Conservation (phyloP, 2,888 invertebrate species). For the Eurois occulta region DNA sequence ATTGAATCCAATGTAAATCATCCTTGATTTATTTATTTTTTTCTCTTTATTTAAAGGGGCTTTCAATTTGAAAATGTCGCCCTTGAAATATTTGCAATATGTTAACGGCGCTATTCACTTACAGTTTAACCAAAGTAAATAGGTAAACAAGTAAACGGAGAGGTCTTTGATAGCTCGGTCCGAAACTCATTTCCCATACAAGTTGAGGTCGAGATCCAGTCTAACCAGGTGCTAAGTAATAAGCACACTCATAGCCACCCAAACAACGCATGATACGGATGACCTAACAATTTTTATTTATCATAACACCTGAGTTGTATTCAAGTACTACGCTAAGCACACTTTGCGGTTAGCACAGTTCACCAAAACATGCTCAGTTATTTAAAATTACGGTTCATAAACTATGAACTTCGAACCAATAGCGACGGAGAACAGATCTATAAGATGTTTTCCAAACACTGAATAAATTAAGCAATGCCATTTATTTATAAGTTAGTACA, state of each 20-base stretch:
- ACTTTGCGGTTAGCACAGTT: slow-evolving; percentile 62
- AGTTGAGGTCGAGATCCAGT: slow-evolving; percentile 22
- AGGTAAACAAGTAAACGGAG: not conserved
- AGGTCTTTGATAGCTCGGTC: not conserved
- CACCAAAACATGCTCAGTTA: slow-evolving; percentile 59
- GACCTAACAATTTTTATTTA: slow-evolving; percentile 53
- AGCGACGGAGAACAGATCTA: not conserved
- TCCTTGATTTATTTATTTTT: no score
- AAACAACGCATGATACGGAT: slow-evolving; percentile 55
- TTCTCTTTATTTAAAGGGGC: no score
- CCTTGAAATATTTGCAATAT: slow-evolving; percentile 33
- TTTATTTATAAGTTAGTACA: not conserved
- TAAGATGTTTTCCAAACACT: not conserved
- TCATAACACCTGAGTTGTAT: slow-evolving; percentile 47
- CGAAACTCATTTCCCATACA: not conserved
- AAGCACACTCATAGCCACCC: slow-evolving; percentile 31
- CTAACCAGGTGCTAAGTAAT: slow-evolving; percentile 28
- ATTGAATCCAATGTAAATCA: slow-evolving; percentile 30
- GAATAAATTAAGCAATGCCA: not conserved
- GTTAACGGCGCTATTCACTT: slow-evolving; percentile 2
- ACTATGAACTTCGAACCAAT: slow-evolving; percentile 27
- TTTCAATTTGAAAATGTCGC: no score
- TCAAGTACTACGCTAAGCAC: slow-evolving; percentile 42
- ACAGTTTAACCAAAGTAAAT: slow-evolving; percentile 24
- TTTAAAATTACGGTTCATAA: slow-evolving; percentile 28